Conservation (phyloP, 1,140 invertebrate species). For the Planococcus citri region DNA sequence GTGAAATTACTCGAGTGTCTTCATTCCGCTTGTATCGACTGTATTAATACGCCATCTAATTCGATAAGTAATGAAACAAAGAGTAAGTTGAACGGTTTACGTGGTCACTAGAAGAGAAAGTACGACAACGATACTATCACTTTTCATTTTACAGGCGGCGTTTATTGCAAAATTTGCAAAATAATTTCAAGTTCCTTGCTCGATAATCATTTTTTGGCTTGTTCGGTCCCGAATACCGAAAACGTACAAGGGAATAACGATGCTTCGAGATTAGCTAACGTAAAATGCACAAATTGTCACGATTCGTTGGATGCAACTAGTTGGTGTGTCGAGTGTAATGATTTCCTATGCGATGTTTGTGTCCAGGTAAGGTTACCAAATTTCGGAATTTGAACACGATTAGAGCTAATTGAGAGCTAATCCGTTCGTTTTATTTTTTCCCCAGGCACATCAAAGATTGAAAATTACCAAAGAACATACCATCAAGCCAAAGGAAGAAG, state of each 20-base stretch:
- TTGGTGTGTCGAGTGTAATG: conserved; percentile 77
- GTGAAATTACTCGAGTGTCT: conserved; percentile 75
- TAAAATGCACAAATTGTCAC: conserved; percentile 71
- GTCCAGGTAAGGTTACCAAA: conserved; percentile 44
- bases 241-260: conserved; percentile 34
- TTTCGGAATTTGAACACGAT: background rate
- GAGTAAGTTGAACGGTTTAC: conserved; percentile 29
- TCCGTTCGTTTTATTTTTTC: background rate
- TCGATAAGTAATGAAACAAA: conserved; percentile 41
- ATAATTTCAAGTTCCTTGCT: conserved; percentile 46
- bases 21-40: conserved; percentile 65
- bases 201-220: conserved; percentile 62
- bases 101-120: no score
- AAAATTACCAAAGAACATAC: conserved; percentile 87
- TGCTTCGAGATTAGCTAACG: conserved; percentile 38
- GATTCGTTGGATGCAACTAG: conserved; percentile 61
- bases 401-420: background rate
- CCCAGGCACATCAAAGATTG: conserved; percentile 52
- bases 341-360: conserved; percentile 82
- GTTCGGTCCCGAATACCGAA: conserved; percentile 31
- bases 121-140: background rate
- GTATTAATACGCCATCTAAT: conserved; percentile 52
- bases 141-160: background rate
- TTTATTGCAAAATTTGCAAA: conserved; percentile 21
- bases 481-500: conserved; percentile 71